Percentiles rank a stretch among this genome's conserved stretches.
phyloP scores from a whole-genome alignment of 2,888 invertebrate species.

The Chrysolina haemoptera region DNA sequence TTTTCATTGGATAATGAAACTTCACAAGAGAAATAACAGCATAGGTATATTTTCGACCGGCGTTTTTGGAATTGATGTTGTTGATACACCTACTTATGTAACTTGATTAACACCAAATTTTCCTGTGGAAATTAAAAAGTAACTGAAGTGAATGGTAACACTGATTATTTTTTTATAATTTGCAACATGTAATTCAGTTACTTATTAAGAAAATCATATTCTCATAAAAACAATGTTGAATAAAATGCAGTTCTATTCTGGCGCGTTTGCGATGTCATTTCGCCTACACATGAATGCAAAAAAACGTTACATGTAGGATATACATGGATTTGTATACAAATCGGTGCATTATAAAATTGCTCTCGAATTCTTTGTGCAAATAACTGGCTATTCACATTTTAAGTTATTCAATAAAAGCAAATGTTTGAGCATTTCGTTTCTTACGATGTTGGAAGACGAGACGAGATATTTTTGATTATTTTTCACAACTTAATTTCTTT shows the following conservation, averaged over 20 bases:
- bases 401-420: background rate
- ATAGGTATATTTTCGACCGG: background rate
- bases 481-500: too few relatives aligned
- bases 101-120: too few relatives aligned
- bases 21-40: slow-evolving; percentile 12
- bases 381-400: background rate
- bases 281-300: slow-evolving; percentile 7
- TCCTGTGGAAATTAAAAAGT: too few relatives aligned
- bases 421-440: background rate
- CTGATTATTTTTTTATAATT: too few relatives aligned
- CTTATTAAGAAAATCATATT: too few relatives aligned
- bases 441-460: too few relatives aligned
- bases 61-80: background rate
- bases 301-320: background rate
- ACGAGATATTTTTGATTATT: too few relatives aligned
- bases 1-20: slow-evolving; percentile 10
- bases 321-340: slow-evolving; percentile 10
- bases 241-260: background rate
- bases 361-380: background rate
- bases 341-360: slow-evolving; percentile 3
- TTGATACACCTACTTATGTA: background rate
- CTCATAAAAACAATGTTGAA: background rate
- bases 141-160: too few relatives aligned
- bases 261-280: background rate
- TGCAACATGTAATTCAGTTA: too few relatives aligned